Percentiles rank a stretch among this genome's conserved stretches.
These are phyloP conservation scores for Orius insidiosus DNA, from an alignment of 1,140 invertebrate species.

Conservation along the genomic window DNA sequence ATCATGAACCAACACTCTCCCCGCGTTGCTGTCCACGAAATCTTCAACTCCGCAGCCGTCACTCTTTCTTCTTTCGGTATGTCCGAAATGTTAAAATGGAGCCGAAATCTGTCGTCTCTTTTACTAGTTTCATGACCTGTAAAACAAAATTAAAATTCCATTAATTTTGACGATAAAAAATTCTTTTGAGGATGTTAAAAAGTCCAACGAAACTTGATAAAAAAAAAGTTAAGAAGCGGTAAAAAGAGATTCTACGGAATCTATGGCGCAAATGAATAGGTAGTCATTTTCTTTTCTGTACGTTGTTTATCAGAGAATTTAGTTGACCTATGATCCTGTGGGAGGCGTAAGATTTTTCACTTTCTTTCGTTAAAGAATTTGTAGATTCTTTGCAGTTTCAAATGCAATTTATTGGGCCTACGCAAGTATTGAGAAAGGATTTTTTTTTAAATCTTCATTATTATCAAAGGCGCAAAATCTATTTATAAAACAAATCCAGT, in stretches of 20 bases:
- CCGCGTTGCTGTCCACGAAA: slow-evolving; percentile 29
- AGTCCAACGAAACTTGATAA: too few species aligned
- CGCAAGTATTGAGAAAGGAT: background rate
- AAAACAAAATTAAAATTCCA: slow-evolving; percentile 23
- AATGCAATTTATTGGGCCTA: too few species aligned
- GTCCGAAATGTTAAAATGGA: slow-evolving; percentile 59
- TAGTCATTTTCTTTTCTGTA: background rate
- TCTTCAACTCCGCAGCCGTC: slow-evolving; percentile 64
- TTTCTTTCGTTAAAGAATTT: too few species aligned
- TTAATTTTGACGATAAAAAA: background rate
- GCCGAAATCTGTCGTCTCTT: slow-evolving; percentile 48
- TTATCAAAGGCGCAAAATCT: background rate
- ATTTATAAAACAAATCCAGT: too few species aligned
- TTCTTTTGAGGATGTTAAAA: too few species aligned
- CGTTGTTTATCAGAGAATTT: background rate
- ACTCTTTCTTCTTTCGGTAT: slow-evolving; percentile 54
- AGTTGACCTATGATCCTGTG: too few species aligned
- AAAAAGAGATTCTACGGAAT: background rate
- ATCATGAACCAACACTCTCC: slow-evolving; percentile 63
- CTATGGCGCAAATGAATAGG: background rate
- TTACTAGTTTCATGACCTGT: slow-evolving; percentile 48
- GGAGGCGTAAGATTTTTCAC: too few species aligned
- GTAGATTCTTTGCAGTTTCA: too few species aligned
- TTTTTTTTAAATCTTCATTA: background rate
- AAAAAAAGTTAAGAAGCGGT: background rate